Conservation (phyloP, 2,888 invertebrate species). For the Caenorhabditis sulstoni region DNA sequence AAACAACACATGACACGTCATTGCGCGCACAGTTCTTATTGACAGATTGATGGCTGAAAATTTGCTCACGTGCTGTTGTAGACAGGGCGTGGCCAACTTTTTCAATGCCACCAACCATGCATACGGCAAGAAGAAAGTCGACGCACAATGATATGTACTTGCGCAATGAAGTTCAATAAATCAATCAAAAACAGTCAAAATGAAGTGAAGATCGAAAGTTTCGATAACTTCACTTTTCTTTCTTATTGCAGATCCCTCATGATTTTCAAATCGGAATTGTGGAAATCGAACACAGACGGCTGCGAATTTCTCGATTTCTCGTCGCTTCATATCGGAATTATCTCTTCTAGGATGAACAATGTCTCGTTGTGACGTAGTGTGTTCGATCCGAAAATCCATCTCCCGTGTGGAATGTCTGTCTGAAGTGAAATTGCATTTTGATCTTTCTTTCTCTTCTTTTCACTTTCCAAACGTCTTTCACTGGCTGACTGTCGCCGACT, state of each 20-base stretch:
- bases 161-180: not conserved
- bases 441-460: constrained; percentile 29
- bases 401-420: constrained; percentile 29
- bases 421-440: constrained; percentile 35
- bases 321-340: constrained; percentile 5
- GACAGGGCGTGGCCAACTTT: constrained; percentile 29
- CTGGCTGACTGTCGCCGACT: constrained; percentile 41
- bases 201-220: not conserved
- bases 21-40: constrained; percentile 5
- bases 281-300: no score
- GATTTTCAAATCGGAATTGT: constrained; percentile 1
- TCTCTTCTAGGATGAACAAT: constrained; percentile 25
- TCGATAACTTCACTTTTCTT: no score
- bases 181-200: not conserved
- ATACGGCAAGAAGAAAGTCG: not conserved
- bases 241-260: not conserved
- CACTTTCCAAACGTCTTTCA: constrained; percentile 15
- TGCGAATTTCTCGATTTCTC: no score
- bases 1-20: constrained; percentile 7
- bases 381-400: constrained; percentile 15
- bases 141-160: constrained; percentile 1
- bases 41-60: constrained; percentile 30
- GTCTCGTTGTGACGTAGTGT: constrained; percentile 20
- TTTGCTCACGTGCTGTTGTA: constrained; percentile 24
- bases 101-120: not conserved